Evolutionary conservation across 2,113 vertebrate species (phyloP).

Genomic region (Tricholaema leucomelas): DNA sequence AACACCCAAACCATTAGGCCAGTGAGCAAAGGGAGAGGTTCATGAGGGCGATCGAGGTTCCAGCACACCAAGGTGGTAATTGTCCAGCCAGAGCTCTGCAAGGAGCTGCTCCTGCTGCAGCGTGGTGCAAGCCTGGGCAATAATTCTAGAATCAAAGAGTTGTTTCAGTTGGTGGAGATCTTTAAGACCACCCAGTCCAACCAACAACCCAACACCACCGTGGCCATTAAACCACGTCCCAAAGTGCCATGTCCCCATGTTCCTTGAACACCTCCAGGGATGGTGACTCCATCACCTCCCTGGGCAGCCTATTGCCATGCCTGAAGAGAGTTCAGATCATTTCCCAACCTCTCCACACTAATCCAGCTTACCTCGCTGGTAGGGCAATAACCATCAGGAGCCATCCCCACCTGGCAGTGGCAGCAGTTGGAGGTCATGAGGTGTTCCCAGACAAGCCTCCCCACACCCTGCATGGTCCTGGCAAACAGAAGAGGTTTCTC

Average conservation of each 20-base stretch:
- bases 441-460: background rate
- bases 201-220: too few species aligned
- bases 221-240: too few species aligned
- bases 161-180: too few species aligned
- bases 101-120: background rate
- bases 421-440: background rate
- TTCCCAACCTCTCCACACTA: background rate
- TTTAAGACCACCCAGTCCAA: too few species aligned
- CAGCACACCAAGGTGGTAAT: accelerated
- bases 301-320: too few species aligned
- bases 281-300: too few species aligned
- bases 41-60: background rate
- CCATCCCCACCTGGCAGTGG: background rate
- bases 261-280: too few species aligned
- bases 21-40: background rate
- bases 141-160: too few species aligned
- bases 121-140: accelerated
- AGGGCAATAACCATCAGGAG: background rate
- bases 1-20: background rate
- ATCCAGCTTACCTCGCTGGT: background rate
- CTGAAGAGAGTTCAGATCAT: background rate
- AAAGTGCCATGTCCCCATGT: too few species aligned
- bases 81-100: accelerated
- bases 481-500: background rate
- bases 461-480: accelerated